Evolutionary conservation across 1,140 invertebrate species (phyloP).

Genomic region (Charaxes varanes): DNA sequence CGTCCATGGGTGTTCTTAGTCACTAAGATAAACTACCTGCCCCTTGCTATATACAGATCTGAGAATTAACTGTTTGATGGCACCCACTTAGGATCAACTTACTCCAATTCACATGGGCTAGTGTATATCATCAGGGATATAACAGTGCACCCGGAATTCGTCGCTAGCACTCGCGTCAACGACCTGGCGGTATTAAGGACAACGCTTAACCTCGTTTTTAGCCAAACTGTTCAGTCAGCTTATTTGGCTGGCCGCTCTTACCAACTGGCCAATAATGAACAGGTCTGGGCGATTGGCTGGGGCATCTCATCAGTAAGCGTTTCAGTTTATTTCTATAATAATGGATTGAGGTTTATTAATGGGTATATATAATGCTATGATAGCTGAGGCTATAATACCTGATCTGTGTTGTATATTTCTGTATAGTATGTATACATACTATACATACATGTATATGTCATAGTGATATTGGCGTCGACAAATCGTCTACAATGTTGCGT

Average conservation of each 20-base stretch:
- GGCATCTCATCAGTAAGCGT: constrained; percentile 37
- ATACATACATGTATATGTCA: too few relatives aligned
- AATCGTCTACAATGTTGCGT: too few relatives aligned
- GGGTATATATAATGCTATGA: too few relatives aligned
- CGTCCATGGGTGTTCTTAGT: too few relatives aligned
- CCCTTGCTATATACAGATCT: too few relatives aligned
- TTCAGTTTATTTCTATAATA: neutral
- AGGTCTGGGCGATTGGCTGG: constrained; percentile 45
- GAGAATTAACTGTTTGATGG: too few relatives aligned
- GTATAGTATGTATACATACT: too few relatives aligned
- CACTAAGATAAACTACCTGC: too few relatives aligned
- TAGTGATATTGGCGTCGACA: too few relatives aligned
- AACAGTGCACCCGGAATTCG: constrained; percentile 73
- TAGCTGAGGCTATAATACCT: too few relatives aligned
- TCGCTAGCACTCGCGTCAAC: constrained; percentile 73
- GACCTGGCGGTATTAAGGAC: constrained; percentile 75
- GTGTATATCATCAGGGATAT: constrained; percentile 42
- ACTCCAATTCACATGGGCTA: constrained; percentile 26
- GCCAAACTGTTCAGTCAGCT: constrained; percentile 26
- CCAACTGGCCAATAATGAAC: constrained; percentile 19
- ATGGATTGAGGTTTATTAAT: too few relatives aligned
- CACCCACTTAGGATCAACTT: constrained; percentile 40
- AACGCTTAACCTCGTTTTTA: constrained; percentile 41
- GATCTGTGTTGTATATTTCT: too few relatives aligned
- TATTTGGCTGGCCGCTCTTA: constrained; percentile 33